Base-by-base conservation (phyloP, 2,113 vertebrate genomes). In the Nothobranchius kuhntae region DNA sequence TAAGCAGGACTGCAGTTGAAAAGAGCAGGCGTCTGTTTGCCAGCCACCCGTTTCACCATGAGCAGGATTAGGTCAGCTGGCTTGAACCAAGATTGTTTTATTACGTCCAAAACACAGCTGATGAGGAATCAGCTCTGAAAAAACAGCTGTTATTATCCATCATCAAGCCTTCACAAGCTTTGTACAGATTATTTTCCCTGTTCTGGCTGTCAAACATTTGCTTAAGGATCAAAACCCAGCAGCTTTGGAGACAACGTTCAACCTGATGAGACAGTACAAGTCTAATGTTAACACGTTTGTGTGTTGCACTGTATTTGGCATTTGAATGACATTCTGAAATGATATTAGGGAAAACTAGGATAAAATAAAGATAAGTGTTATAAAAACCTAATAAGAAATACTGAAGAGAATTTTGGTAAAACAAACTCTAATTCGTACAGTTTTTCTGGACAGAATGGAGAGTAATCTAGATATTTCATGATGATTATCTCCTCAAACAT, bases 11-110 rank as follows among this genome's bases (percentile, higher is more conserved):
- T 65, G 75, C 68, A 78, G 65, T 78, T 71, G 65, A 77, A 73
- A 53, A 71, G 48, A 69, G 62, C 54, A 70, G 82, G 81, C 82
- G 80, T 89, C 68, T 86, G 78, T 51, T 79, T 77, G 78, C 71
- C 77, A 73, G 66, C 68, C 30, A 65, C 59, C 65, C 61, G 36
- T 65, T 81, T 81, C 64, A 70, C 72, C 63, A 15, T 63, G 67
- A 81, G 77, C 67, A 63, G 74, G 72, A 80, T 85, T 86, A 79
- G 72, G 60, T 72, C 65, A 36, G 60, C 35, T 53, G 66, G 68
- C 73, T 77, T 53, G 74, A 77, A 81, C 87, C 17, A 11, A 77
- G 66, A 77, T 60, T 42, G 52, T 65, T 77, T 59, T 51, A 53
- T 65, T 64, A 17, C 7, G 0, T 71, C 61, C 59, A 71, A 52